Evolutionary conservation across 2,797 vertebrate species (phyloP), one percentile per base, ranked within the genome.

Genomic region (Pangasius djambal): DNA sequence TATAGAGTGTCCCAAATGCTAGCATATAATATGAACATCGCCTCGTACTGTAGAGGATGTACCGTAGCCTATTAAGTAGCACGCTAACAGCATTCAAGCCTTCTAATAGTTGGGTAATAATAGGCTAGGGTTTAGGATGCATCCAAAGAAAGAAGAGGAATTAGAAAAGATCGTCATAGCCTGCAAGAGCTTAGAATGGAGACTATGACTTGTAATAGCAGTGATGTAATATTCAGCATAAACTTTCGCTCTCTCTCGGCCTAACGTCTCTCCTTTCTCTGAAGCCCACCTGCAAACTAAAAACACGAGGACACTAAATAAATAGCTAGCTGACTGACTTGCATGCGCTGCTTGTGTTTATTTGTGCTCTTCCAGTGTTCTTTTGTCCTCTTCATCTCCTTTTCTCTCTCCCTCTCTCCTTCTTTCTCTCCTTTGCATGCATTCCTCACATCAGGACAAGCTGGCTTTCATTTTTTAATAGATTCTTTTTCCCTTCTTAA

Each of bases 271-370:
- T 91, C 87, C 92, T 83, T 89, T 90, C 93, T 91, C 92, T 88
- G 37, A 87, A 90, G 75, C 81, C 87, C 83, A 63, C n/a, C 48
- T 52, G 44, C 67, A 67, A 52, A 67, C 28, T 25, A 28, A 10
- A 69, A 81, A 40, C 31, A 55, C 1, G 13, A 40, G 61, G 31
- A 87, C n/a, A 52, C n/a, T 34, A 52, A 55, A 55, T 55, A 55
- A 81, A 81, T 86, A 69, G 70, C 70, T 86, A 75, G 63, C 89
- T 90, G 94, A 93, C 95, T 90, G 94, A 93, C 94, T 95, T 95
- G 96, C 95, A 96, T 96, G 96, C 93, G 93, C 94, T 94, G 92
- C 96, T 96, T 96, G 95, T 96, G 94, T 96, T 86, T 96, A 70
- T 92, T 93, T 59, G 55, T 94, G 94, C 95, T 86, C 59, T 20